These are phyloP conservation scores for Rhabditoides inermis DNA, from an alignment of 2,888 invertebrate genomes.

Conservation along the genomic window DNA sequence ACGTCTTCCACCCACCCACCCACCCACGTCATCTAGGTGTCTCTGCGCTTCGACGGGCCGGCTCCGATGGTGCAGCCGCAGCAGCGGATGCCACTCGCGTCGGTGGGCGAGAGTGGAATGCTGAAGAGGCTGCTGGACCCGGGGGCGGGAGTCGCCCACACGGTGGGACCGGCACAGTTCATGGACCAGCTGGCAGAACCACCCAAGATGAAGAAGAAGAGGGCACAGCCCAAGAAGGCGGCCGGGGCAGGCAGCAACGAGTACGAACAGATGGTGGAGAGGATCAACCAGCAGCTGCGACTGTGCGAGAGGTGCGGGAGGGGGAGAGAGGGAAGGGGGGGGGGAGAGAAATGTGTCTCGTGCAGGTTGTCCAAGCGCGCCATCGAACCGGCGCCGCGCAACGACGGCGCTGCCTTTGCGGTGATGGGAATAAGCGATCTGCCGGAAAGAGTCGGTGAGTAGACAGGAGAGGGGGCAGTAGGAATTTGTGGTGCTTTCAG, in stretches of 20 bases:
- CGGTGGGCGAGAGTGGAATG: background rate
- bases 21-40: background rate
- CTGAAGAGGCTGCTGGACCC: slow-evolving; percentile 7
- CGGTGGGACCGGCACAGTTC: background rate
- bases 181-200: slow-evolving; percentile 9
- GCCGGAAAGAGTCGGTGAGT: slow-evolving; percentile 11
- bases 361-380: slow-evolving; percentile 17
- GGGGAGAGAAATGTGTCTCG: no score
- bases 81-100: background rate
- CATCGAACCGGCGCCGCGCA: slow-evolving; percentile 22
- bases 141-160: background rate
- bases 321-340: no score
- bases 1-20: background rate
- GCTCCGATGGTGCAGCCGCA: background rate
- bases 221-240: slow-evolving; percentile 33
- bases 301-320: slow-evolving; percentile 11
- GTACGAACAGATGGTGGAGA: slow-evolving; percentile 23
- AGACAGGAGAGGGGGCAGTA: no score
- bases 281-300: slow-evolving; percentile 25
- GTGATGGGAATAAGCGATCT: slow-evolving; percentile 20
- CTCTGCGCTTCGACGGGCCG: slow-evolving; percentile 3
- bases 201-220: slow-evolving; percentile 42
- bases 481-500: no score
- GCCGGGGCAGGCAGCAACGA: slow-evolving; percentile 10
- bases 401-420: slow-evolving; percentile 17